phyloP scores from a whole-genome alignment of 30 jellyfish, hydroid and myxozoan species.

The Hydra vulgaris region DNA sequence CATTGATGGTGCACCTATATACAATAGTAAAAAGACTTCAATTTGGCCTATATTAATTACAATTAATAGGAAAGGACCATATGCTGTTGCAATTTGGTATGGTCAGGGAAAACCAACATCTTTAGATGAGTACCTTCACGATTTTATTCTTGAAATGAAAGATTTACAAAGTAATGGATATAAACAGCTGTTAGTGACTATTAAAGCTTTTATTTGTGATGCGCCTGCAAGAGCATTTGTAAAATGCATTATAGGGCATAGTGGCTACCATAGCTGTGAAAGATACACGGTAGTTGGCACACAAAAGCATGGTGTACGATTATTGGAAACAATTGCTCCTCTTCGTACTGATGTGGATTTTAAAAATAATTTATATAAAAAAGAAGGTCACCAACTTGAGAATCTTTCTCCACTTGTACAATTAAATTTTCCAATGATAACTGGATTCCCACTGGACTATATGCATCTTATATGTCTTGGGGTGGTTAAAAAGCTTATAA shows the following conservation, averaged over 20 bases:
- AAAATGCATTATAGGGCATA: conserved; percentile 27
- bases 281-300: conserved; percentile 12
- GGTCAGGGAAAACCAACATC: conserved; percentile 31
- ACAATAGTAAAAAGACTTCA: background rate
- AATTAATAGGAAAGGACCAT: background rate
- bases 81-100: conserved; percentile 23
- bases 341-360: background rate
- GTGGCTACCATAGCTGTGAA: conserved; percentile 39
- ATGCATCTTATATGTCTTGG: background rate
- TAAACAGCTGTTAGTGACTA: background rate
- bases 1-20: background rate
- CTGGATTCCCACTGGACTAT: background rate
- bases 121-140: conserved; percentile 13
- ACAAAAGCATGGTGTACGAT: background rate
- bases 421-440: background rate
- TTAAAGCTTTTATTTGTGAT: conserved; percentile 18
- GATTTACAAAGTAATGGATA: conserved; percentile 2
- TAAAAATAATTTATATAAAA: too few species aligned
- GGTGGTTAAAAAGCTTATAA: background rate
- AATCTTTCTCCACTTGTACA: background rate
- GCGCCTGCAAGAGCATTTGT: conserved; percentile 46
- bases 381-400: background rate
- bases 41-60: background rate
- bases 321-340: background rate
- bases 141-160: conserved; percentile 15